phyloP scores from a whole-genome alignment of 2,113 vertebrate species.

The Mesembrinibis cayennensis region DNA sequence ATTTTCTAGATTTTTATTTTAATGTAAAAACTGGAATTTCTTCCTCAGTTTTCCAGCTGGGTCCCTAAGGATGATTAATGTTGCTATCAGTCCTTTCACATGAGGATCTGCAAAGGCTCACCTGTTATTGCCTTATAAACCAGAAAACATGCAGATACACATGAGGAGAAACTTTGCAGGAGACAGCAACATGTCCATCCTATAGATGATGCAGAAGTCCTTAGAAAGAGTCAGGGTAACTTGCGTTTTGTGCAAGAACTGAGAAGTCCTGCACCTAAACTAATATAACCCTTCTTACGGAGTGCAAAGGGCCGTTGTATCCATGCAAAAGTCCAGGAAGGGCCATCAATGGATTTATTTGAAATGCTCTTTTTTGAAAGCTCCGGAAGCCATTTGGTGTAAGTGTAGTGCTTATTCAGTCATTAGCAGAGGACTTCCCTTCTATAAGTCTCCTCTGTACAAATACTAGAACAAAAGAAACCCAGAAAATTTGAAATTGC shows the following conservation, averaged over 20 bases:
- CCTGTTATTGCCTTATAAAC: not conserved
- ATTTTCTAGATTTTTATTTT: not conserved
- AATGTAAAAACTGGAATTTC: not conserved
- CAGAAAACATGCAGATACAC: not conserved
- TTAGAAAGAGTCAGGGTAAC: not conserved
- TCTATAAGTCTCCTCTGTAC: not conserved
- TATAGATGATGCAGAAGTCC: not conserved
- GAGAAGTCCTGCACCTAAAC: not conserved
- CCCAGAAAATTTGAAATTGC: not conserved
- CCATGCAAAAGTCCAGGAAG: not conserved
- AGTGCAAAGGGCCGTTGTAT: rapidly evolving
- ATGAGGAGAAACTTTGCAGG: not conserved
- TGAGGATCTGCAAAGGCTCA: not conserved
- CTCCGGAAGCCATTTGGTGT: not conserved
- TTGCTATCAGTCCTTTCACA: rapidly evolving
- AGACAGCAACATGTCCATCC: not conserved
- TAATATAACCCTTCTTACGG: not conserved
- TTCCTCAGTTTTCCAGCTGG: not conserved
- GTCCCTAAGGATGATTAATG: not conserved
- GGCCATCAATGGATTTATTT: not conserved
- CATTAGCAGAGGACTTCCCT: not conserved
- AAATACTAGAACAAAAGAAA: not conserved
- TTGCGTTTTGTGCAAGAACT: not conserved
- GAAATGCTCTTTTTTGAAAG: not conserved
- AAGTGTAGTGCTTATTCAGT: not conserved